A percentile compares a stretch with the other conserved stretches of the same genome.
phyloP scores from a whole-genome alignment of 2,113 vertebrate genomes.

The Sceloporus undulatus region DNA sequence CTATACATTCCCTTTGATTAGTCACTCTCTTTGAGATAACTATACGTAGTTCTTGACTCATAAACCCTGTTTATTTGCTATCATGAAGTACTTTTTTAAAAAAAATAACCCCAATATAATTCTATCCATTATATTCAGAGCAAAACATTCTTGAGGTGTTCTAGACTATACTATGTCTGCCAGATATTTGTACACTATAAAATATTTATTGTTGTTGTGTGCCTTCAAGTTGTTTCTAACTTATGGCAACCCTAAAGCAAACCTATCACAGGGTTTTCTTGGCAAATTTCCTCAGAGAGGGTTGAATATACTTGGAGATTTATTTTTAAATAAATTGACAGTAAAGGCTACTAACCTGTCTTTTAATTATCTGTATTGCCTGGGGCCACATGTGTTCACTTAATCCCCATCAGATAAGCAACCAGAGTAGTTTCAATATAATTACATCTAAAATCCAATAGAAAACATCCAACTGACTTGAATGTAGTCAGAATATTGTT shows the following conservation, averaged over 20 bases:
- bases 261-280: too few relatives aligned
- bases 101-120: not conserved
- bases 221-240: too few relatives aligned
- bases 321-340: too few relatives aligned
- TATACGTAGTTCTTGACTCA: not conserved
- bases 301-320: too few relatives aligned
- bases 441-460: not conserved
- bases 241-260: too few relatives aligned
- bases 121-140: not conserved
- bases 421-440: not conserved
- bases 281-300: too few relatives aligned
- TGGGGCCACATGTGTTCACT: not conserved
- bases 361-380: conserved; percentile 1
- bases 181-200: not conserved
- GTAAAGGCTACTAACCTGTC: not conserved
- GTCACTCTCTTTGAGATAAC: not conserved
- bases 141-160: not conserved
- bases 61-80: not conserved
- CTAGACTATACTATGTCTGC: not conserved
- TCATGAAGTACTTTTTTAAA: not conserved
- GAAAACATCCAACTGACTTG: conserved; percentile 7
- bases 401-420: not conserved
- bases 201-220: not conserved
- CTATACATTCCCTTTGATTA: not conserved
- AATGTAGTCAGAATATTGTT: not conserved